A percentile compares a stretch with the other conserved stretches of the same genome.
phyloP scores from a whole-genome alignment of 2,797 vertebrate species.

The Poecilia picta region DNA sequence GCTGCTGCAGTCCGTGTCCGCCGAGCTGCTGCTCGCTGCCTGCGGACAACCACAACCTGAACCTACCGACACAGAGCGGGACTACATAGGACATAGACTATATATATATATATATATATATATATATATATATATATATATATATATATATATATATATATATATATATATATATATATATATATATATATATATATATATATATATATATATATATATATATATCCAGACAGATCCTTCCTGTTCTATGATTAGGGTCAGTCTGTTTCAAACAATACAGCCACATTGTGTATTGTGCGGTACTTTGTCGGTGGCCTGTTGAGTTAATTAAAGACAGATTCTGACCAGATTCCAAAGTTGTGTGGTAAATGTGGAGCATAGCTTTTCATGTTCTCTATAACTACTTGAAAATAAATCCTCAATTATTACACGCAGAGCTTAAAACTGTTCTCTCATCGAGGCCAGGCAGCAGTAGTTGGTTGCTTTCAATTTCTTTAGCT shows the following conservation, averaged over 20 bases:
- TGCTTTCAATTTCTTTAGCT: slow-evolving; percentile 40
- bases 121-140: neutral
- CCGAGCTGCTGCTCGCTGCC: slow-evolving; percentile 9
- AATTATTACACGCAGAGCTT: slow-evolving; percentile 55
- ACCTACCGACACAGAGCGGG: neutral
- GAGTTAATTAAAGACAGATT: slow-evolving; percentile 21
- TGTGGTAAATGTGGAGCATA: slow-evolving; percentile 47
- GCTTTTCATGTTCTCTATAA: slow-evolving; percentile 45
- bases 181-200: neutral
- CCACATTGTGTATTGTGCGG: neutral
- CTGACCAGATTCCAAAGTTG: slow-evolving; percentile 13
- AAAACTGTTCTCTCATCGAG: slow-evolving; percentile 60
- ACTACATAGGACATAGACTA: neutral
- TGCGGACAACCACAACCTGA: slow-evolving; percentile 8
- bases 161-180: neutral
- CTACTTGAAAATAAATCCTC: slow-evolving; percentile 53
- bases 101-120: too few species aligned
- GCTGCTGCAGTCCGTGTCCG: slow-evolving; percentile 7
- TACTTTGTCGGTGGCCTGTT: slow-evolving; percentile 22
- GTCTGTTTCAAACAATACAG: slow-evolving; percentile 17
- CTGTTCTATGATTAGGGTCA: slow-evolving; percentile 22
- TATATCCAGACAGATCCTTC: slow-evolving; percentile 24
- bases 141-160: too few species aligned
- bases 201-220: neutral
- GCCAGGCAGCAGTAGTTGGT: slow-evolving; percentile 42